phyloP scores from a whole-genome alignment of 2,888 invertebrate species.

The Drosophila maculinotata region DNA sequence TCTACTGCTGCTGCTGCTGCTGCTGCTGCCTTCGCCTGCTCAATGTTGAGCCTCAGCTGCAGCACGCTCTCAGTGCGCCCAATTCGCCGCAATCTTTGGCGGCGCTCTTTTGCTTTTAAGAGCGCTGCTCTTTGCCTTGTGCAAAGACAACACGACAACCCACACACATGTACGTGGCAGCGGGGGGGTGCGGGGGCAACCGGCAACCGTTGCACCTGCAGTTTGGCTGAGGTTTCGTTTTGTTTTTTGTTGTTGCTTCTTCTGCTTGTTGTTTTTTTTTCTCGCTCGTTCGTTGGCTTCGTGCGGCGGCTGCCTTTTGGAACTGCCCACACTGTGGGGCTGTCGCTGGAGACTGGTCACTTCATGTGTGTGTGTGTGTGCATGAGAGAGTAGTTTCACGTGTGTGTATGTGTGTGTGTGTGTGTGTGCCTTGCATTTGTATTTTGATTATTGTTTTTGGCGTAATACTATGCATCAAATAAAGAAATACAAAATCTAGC shows the following conservation, averaged over 20 bases:
- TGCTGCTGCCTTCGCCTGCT: slow-evolving; percentile 25
- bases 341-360: slow-evolving; percentile 64
- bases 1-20: slow-evolving; percentile 25
- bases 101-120: slow-evolving; percentile 61
- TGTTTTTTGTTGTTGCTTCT: slow-evolving; percentile 24
- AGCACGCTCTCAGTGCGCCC: slow-evolving; percentile 36
- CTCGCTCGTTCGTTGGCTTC: slow-evolving; percentile 52
- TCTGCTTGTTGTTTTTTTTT: slow-evolving; percentile 38
- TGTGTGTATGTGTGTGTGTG: slow-evolving; percentile 19
- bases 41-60: slow-evolving; percentile 36
- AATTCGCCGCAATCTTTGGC: slow-evolving; percentile 70
- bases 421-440: slow-evolving; percentile 32
- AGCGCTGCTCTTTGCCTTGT: slow-evolving; percentile 35
- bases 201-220: slow-evolving; percentile 68
- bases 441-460: slow-evolving; percentile 62
- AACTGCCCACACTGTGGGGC: slow-evolving; percentile 62
- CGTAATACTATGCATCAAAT: slow-evolving; percentile 73
- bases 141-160: too few relatives aligned
- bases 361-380: slow-evolving; percentile 3
- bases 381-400: slow-evolving; percentile 12
- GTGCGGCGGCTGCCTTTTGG: slow-evolving; percentile 49
- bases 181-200: background rate
- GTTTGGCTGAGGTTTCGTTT: slow-evolving; percentile 37
- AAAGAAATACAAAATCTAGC: slow-evolving; percentile 56
- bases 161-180: slow-evolving; percentile 10